Base-by-base conservation (phyloP, 2,888 invertebrate species). In the Heliconius hortense region DNA sequence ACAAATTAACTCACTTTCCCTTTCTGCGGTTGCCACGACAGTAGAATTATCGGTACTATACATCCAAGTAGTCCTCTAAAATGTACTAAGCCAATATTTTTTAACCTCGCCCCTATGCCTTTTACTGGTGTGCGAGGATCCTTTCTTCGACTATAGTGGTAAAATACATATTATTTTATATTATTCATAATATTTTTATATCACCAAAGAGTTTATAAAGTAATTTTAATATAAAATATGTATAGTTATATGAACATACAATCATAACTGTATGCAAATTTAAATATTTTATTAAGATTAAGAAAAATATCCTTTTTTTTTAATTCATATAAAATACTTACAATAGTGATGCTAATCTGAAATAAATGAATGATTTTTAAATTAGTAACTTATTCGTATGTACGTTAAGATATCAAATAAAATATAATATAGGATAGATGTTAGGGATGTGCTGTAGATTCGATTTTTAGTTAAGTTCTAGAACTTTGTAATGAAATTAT, bases 61-160 rank as follows among this genome's bases (percentile, higher is more conserved):
- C 83, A 60, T 13, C 90, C 90, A 53, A 90, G 0, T 2, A 90
- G 0, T 2, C 90, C 90, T 78, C 84, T 84, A 72, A 72, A 86
- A 80, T 90, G 85, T 24, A 78, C 77, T 1, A 28, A 2, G 0
- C 75, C 3, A 4, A 84, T 66, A 80, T 88, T 88, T 64, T 79
- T 80, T 0, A 89, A 0, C 39, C 84, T 82, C 1, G 81, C 81
- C 0, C 43, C 10, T 0, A 69, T 0, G 0, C 84, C 84, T 13
- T 67, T 76, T 0, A 89, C 77, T 2, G 86, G 87, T 7, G 81
- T 84, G 31, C 79, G 77, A 1, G 82, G 79, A 56, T 81, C 80
- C 60, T 75, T 77, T 48, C 64, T 68, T 43, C 74, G 67, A 39
- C 73, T 78, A 72, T 64, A 71, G 26, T 53, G 39, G 21, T 15